phyloP scores from a whole-genome alignment of 37 sponge, comb jelly and placozoan species.

The Cladorhizidae sp. region DNA sequence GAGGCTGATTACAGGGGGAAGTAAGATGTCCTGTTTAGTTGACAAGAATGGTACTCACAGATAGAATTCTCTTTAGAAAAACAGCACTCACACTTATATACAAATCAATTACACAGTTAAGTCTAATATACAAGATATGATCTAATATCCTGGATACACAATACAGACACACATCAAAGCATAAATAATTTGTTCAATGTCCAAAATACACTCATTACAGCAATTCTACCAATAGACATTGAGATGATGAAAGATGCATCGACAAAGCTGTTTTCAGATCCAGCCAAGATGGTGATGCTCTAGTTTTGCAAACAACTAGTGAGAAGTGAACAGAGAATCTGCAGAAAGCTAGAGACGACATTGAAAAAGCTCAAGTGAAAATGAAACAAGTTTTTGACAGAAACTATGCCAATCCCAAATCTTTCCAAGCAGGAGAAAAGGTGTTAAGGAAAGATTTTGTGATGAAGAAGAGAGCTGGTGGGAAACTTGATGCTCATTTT shows the following conservation, averaged over 20 bases:
- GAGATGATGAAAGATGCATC: not conserved
- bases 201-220: not conserved
- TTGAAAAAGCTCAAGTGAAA: too few species aligned
- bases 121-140: too few species aligned
- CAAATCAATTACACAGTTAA: too few species aligned
- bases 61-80: too few species aligned
- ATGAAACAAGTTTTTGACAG: not conserved
- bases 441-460: not conserved
- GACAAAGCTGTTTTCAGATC: not conserved
- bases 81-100: too few species aligned
- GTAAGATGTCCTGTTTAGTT: too few species aligned
- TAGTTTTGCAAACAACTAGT: not conserved
- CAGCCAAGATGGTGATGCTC: not conserved
- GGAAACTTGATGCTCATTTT: not conserved
- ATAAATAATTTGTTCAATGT: too few species aligned
- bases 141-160: not conserved
- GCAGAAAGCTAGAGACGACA: too few species aligned
- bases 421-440: not conserved
- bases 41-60: too few species aligned
- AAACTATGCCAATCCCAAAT: not conserved
- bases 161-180: too few species aligned
- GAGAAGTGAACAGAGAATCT: too few species aligned
- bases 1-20: too few species aligned
- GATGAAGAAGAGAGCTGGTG: not conserved
- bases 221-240: not conserved